Conservation (phyloP, 1,140 invertebrate species). For the Drosophila biarmipes region DNA sequence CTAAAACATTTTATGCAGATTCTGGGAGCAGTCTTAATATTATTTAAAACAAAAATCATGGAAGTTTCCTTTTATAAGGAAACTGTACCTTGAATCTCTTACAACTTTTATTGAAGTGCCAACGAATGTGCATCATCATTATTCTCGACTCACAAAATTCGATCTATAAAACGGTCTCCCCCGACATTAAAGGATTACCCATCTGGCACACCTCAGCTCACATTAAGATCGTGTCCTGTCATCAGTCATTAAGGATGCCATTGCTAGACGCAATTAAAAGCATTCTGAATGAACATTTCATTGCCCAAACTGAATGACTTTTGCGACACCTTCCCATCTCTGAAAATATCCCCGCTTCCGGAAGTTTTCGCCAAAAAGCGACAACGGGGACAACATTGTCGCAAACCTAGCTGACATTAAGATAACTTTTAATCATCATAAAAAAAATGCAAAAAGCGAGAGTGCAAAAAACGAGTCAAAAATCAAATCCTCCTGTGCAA, state of each 20-base stretch:
- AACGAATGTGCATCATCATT: conserved; percentile 13
- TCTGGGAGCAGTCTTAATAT: too few species aligned
- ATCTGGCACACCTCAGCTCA: conserved; percentile 28
- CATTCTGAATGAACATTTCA: conserved; percentile 76
- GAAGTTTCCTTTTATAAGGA: neutral
- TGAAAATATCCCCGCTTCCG: neutral
- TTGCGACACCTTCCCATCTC: conserved; percentile 7
- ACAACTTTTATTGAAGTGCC: neutral
- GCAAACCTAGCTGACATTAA: conserved; percentile 76
- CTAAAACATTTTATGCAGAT: too few species aligned
- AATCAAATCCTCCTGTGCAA: conserved; percentile 54
- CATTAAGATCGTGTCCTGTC: conserved; percentile 51
- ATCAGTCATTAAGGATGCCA: conserved; percentile 73
- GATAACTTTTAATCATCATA: conserved; percentile 81
- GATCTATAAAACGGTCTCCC: conserved; percentile 12
- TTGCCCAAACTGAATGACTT: conserved; percentile 64
- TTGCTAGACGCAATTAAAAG: conserved; percentile 81
- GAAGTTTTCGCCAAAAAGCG: conserved; percentile 42
- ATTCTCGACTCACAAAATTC: conserved; percentile 5
- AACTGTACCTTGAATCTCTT: neutral
- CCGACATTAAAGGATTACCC: conserved; percentile 30
- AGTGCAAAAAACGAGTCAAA: conserved; percentile 29
- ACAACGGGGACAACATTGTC: conserved; percentile 61
- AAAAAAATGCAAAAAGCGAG: conserved; percentile 53
- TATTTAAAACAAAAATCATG: too few species aligned